Evolutionary conservation across 2,113 vertebrate genomes (phyloP), one percentile per base, ranked within the genome.

Genomic region (Ursus arctos): DNA sequence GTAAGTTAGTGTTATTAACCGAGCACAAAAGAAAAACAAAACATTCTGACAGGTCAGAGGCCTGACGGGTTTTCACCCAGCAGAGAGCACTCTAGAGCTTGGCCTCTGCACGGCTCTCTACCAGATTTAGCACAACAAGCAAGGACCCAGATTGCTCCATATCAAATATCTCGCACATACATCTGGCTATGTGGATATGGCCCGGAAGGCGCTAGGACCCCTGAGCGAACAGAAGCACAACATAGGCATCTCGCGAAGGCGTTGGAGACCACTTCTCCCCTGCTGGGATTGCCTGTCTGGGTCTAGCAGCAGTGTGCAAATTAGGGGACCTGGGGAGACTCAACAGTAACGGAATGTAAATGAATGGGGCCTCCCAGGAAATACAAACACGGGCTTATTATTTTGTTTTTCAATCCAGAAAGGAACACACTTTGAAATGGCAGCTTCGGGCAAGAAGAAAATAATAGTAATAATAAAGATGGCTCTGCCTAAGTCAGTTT

Each of bases 381-480:
- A 98, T 98, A 98, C 97, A 97, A 96, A 97, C 92, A 97, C 74
- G 95, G 81, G 76, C 95, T 99, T 92, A 71, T 99, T 98, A 96
- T 98, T 98, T 98, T 98, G 95, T 94, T 98, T 98, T 98, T 95
- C 93, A 89, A 91, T 97, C 94, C 96, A 94, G 89, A 97, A 97
- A 95, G 79, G 92, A 98, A 69, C 61, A 59, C 69, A 80, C 77
- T 97, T 96, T 67, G 76, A 94, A 97, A 94, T 43, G 69, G 88
- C 90, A 24, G 76, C 97, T 98, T 95, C 93, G 53, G 96, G 88
- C 51, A 97, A 93, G 88, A 94, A 95, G 97, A 93, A 92, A 91
- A 96, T 95, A 84, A 81, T 71, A 61, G 69, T 93, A 88, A 96
- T 88, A 81, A 85, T 93, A 94, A 94, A 71, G 97, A 98, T 69